Evolutionary conservation across 1,140 invertebrate genomes (phyloP).

Genomic region (Acromyrmex heyeri): DNA sequence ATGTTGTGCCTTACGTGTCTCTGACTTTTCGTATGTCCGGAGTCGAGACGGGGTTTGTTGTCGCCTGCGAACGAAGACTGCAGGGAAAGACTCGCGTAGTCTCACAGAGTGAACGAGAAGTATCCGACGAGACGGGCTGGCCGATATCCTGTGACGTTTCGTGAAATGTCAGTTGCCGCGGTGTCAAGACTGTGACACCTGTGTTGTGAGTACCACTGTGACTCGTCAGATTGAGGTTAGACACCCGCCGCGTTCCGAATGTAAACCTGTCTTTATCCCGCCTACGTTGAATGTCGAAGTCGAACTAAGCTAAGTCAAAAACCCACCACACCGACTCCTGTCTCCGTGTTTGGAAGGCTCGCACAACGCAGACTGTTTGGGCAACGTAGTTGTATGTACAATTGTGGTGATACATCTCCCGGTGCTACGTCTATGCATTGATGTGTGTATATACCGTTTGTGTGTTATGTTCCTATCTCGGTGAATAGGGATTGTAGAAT

Average conservation of each 20-base stretch:
- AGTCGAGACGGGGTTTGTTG: slow-evolving; percentile 32
- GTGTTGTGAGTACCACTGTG: slow-evolving; percentile 28
- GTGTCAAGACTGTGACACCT: background rate
- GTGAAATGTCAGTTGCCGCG: background rate
- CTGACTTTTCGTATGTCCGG: slow-evolving; percentile 52
- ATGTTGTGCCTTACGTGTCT: slow-evolving; percentile 70
- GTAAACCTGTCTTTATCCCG: slow-evolving; percentile 22
- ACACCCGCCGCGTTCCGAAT: slow-evolving; percentile 14
- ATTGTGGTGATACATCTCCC: slow-evolving; percentile 36
- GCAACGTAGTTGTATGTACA: slow-evolving; percentile 5
- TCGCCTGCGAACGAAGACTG: slow-evolving; percentile 51
- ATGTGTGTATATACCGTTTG: slow-evolving; percentile 66
- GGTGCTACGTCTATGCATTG: slow-evolving; percentile 26
- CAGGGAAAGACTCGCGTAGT: slow-evolving; percentile 1
- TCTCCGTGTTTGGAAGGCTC: background rate
- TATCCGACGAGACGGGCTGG: background rate
- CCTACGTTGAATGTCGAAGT: slow-evolving; percentile 8
- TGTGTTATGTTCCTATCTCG: slow-evolving; percentile 75
- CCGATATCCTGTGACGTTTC: background rate
- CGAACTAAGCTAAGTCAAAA: background rate
- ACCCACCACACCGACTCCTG: background rate
- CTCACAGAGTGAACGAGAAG: background rate
- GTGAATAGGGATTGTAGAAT: slow-evolving; percentile 73
- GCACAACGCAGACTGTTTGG: slow-evolving; percentile 11
- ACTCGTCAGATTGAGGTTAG: slow-evolving; percentile 67